Conservation (phyloP, 2,888 invertebrate species). For the Heliconius charithonia region DNA sequence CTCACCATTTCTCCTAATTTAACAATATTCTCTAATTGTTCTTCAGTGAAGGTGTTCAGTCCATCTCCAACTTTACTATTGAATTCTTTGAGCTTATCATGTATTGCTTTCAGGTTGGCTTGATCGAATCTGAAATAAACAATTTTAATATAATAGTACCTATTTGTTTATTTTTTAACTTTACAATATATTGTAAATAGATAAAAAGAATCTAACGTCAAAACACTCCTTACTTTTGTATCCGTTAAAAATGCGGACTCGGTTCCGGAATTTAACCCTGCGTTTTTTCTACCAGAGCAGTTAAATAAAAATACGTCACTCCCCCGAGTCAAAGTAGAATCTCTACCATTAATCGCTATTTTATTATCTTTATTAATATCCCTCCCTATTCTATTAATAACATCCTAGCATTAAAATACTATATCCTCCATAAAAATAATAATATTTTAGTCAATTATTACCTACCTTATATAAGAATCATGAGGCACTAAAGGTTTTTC, state of each 20-base stretch:
- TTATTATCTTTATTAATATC: background rate
- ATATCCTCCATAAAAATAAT: background rate
- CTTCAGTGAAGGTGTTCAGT: slow-evolving; percentile 78
- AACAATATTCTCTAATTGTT: slow-evolving; percentile 85
- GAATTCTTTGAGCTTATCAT: slow-evolving; percentile 89
- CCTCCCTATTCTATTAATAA: background rate
- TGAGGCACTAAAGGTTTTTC: slow-evolving; percentile 72
- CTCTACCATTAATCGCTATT: background rate
- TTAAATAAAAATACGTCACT: no score
- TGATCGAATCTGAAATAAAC: slow-evolving; percentile 87
- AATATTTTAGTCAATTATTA: background rate
- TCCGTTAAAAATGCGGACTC: no score
- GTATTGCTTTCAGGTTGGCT: slow-evolving; percentile 89
- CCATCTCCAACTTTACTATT: slow-evolving; percentile 85
- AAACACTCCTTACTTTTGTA: background rate
- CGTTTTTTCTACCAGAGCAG: no score
- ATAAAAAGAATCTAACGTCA: background rate
- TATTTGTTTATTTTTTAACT: no score
- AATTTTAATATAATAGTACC: background rate
- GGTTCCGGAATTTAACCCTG: no score
- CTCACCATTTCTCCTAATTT: slow-evolving; percentile 84
- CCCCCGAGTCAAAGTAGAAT: no score
- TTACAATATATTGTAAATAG: background rate
- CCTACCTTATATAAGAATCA: slow-evolving; percentile 72
- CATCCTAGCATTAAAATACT: background rate